These are phyloP conservation scores for Pogonophryne albipinna DNA, from an alignment of 2,797 vertebrate genomes.

Conservation along the genomic window DNA sequence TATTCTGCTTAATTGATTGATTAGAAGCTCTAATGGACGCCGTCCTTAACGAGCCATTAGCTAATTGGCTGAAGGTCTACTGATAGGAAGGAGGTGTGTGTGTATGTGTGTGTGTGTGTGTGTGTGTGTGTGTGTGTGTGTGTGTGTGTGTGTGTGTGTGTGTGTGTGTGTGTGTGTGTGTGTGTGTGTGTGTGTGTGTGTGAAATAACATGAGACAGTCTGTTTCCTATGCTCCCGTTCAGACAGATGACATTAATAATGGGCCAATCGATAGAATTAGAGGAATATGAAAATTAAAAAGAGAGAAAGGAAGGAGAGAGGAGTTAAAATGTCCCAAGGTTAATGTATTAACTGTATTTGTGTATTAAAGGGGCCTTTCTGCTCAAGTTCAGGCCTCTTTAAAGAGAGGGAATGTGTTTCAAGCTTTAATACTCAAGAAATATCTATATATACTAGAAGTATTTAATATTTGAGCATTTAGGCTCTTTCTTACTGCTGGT, in stretches of 20 bases:
- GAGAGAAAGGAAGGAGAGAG: background rate
- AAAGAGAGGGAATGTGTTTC: no score
- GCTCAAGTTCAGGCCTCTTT: no score
- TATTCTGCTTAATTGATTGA: conserved; percentile 69
- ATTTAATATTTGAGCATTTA: no score
- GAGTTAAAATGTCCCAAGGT: background rate
- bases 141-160: conserved; percentile 17
- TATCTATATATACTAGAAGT: no score
- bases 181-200: background rate
- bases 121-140: conserved; percentile 7
- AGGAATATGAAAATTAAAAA: background rate
- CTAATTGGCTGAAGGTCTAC: conserved; percentile 59
- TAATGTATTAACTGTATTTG: no score
- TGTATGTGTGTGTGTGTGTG: conserved; percentile 28
- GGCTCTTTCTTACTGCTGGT: background rate
- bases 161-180: conserved; percentile 6
- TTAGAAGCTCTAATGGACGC: conserved; percentile 60
- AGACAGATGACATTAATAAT: conserved; percentile 36
- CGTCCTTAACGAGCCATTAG: conserved; percentile 70
- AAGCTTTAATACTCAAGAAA: no score
- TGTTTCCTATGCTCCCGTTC: conserved; percentile 22
- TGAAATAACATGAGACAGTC: conserved; percentile 7
- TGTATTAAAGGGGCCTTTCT: no score
- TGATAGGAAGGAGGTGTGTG: conserved; percentile 9
- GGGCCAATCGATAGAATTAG: conserved; percentile 22